Conservation (phyloP, 2,113 vertebrate species). For the Glaucidium brasilianum region DNA sequence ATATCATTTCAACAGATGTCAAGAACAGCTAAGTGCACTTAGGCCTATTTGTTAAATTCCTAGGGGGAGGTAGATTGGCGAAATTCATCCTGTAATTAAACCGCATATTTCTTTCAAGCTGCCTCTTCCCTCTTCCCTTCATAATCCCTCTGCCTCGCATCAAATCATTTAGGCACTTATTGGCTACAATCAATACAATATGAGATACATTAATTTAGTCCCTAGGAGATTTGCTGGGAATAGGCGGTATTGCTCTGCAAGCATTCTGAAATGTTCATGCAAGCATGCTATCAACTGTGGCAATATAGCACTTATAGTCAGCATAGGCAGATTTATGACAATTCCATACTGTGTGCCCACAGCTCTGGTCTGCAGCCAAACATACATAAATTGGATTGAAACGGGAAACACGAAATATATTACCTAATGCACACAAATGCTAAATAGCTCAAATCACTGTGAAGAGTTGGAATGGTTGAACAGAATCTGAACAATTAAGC, state of each 20-base stretch:
- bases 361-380: slow-evolving; percentile 64
- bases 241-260: slow-evolving; percentile 46
- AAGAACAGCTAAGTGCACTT: slow-evolving; percentile 79
- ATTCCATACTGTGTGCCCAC: neutral
- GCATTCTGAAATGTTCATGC: slow-evolving; percentile 6
- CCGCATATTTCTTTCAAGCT: slow-evolving; percentile 74
- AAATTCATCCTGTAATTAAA: slow-evolving; percentile 82
- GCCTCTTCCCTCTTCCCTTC: slow-evolving; percentile 48
- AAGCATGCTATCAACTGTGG: neutral
- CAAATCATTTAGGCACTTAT: slow-evolving; percentile 79
- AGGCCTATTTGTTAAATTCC: slow-evolving; percentile 82
- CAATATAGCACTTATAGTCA: neutral
- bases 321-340: slow-evolving; percentile 24
- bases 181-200: slow-evolving; percentile 81
- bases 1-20: slow-evolving; percentile 79
- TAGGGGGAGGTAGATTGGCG: slow-evolving; percentile 61
- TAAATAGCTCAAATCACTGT: slow-evolving; percentile 23
- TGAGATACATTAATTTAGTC: slow-evolving; percentile 77
- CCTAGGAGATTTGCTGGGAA: slow-evolving; percentile 74
- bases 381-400: slow-evolving; percentile 11
- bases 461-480: slow-evolving; percentile 20
- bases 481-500: slow-evolving; percentile 43
- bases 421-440: slow-evolving; percentile 54
- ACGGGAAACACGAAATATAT: slow-evolving; percentile 38
- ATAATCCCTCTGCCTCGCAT: slow-evolving; percentile 70